Evolutionary conservation across 53 echinoderm and acorn worm species (phyloP).

Genomic region (Holothuria leucospilota): DNA sequence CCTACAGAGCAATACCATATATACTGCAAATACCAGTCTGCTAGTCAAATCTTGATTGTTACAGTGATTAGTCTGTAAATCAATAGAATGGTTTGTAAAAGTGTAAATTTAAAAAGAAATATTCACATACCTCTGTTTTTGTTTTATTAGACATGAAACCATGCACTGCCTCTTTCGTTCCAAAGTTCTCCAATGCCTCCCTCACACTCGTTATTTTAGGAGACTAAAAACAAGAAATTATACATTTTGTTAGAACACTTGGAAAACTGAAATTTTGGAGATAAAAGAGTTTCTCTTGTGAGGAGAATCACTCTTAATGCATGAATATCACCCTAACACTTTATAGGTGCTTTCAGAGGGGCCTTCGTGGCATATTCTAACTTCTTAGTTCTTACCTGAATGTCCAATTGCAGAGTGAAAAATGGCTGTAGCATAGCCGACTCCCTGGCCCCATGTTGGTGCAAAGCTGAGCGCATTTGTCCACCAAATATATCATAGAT

Average conservation of each 20-base stretch:
- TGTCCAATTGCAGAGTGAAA: constrained; percentile 94
- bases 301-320: background rate
- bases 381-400: constrained; percentile 75
- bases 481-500: constrained; percentile 96
- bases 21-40: too few species aligned
- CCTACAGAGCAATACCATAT: too few species aligned
- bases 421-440: constrained; percentile 97
- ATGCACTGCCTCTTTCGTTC: constrained; percentile 86
- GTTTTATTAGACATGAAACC: constrained; percentile 95
- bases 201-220: constrained; percentile 81
- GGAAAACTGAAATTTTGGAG: background rate
- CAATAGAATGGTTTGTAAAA: background rate
- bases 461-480: constrained; percentile 95
- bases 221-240: constrained; percentile 64
- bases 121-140: constrained; percentile 79
- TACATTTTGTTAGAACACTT: background rate
- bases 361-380: too few species aligned
- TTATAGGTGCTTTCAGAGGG: too few species aligned
- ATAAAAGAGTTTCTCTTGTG: background rate
- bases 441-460: constrained; percentile 93
- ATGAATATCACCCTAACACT: too few species aligned
- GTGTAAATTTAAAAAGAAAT: background rate
- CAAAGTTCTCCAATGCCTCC: constrained; percentile 87
- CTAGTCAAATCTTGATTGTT: too few species aligned
- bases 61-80: too few species aligned